Evolutionary conservation across 2,888 invertebrate species (phyloP).

Genomic region (Drosophila kuntzei): DNA sequence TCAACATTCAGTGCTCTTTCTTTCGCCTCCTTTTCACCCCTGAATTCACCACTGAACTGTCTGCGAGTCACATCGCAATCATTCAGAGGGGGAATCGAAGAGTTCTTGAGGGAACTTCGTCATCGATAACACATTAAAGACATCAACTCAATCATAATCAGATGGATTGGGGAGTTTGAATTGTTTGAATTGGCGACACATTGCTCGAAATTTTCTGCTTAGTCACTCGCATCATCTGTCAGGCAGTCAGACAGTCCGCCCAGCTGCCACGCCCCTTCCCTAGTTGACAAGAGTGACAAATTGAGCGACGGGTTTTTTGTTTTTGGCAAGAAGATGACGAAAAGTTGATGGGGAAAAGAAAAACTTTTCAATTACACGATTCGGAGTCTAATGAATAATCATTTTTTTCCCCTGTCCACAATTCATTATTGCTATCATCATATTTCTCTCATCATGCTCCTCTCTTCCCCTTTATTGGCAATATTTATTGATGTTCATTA

Average conservation of each 20-base stretch:
- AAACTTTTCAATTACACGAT: constrained; percentile 76
- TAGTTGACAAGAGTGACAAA: constrained; percentile 67
- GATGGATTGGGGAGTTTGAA: not conserved
- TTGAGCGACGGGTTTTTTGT: constrained; percentile 65
- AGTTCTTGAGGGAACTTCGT: constrained; percentile 13
- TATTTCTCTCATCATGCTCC: not conserved
- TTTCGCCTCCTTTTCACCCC: not conserved
- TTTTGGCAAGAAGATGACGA: constrained; percentile 19
- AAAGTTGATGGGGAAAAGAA: constrained; percentile 7
- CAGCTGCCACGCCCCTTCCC: constrained; percentile 32
- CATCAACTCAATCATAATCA: constrained; percentile 82
- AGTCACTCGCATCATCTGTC: constrained; percentile 64
- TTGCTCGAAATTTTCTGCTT: constrained; percentile 58
- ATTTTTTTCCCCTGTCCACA: constrained; percentile 26
- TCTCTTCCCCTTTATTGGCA: not conserved
- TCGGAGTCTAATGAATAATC: constrained; percentile 53
- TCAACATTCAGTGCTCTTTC: constrained; percentile 26
- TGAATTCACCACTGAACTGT: not conserved
- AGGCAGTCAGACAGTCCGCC: constrained; percentile 33
- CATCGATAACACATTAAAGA: constrained; percentile 78
- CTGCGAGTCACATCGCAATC: constrained; percentile 18
- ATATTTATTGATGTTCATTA: constrained; percentile 69
- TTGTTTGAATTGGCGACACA: constrained; percentile 23
- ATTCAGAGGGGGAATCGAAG: not conserved
- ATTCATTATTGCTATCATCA: constrained; percentile 45